Conservation (phyloP, 2,113 vertebrate species). For the Epinephelus fuscoguttatus region DNA sequence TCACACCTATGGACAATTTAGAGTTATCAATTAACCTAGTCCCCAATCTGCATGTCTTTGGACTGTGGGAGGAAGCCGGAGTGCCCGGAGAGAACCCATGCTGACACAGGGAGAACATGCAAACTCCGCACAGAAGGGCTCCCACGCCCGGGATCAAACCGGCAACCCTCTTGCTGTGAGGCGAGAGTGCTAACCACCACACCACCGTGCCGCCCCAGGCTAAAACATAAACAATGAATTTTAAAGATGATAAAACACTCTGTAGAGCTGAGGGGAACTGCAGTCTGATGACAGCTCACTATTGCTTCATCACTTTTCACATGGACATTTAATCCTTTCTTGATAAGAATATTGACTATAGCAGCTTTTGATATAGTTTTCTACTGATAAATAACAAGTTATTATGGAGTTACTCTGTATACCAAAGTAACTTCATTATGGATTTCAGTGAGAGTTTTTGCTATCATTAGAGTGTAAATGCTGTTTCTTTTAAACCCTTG, state of each 20-base stretch:
- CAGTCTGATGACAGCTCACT: not conserved
- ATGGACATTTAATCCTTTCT: not conserved
- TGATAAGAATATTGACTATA: not conserved
- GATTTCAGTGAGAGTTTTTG: not conserved
- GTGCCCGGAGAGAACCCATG: too few relatives aligned
- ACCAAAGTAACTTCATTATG: not conserved
- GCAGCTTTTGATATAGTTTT: slow-evolving; percentile 2
- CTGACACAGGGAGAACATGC: too few relatives aligned
- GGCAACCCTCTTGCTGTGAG: too few relatives aligned
- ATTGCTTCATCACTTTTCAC: not conserved
- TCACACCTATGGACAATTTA: too few relatives aligned
- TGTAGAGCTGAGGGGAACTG: not conserved
- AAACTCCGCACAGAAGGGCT: too few relatives aligned
- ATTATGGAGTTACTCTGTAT: not conserved
- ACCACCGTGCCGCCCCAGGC: too few relatives aligned
- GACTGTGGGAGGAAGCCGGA: too few relatives aligned
- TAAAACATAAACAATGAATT: too few relatives aligned
- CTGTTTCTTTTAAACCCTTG: not conserved
- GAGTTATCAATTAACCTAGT: too few relatives aligned
- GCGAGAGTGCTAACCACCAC: too few relatives aligned
- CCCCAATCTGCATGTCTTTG: too few relatives aligned
- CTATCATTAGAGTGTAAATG: not conserved
- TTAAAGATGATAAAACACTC: not conserved
- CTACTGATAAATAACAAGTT: not conserved
- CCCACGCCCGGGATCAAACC: too few relatives aligned